These are phyloP conservation scores for Fregetta grallaria DNA, from an alignment of 2,113 vertebrate genomes.

Conservation along the genomic window DNA sequence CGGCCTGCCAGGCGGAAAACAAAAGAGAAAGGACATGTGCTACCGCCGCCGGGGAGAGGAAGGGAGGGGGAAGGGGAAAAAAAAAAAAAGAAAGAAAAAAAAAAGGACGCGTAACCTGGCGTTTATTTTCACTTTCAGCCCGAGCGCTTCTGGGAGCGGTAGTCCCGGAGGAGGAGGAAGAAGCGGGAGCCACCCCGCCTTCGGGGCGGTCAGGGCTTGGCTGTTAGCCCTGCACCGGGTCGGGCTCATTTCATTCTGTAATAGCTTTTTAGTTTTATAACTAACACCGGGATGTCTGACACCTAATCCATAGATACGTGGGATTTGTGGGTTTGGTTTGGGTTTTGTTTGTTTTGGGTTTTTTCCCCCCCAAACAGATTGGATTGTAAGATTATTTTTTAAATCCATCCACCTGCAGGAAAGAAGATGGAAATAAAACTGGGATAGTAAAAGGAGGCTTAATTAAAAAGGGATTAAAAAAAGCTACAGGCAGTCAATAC, in stretches of 20 bases:
- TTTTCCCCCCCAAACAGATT: background rate
- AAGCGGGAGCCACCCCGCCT: background rate
- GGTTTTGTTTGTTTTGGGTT: background rate
- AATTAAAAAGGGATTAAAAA: background rate
- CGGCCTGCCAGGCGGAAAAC: slow-evolving; percentile 37
- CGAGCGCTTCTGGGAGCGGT: slow-evolving; percentile 61
- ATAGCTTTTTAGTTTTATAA: accelerated
- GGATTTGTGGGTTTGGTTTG: background rate
- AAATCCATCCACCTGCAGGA: background rate
- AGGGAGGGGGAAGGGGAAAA: background rate
- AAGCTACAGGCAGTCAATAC: background rate
- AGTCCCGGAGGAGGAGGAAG: slow-evolving; percentile 28
- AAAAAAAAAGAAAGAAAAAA: no score
- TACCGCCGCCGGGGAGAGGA: background rate
- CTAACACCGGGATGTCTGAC: background rate
- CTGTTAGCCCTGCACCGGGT: background rate
- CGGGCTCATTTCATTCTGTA: accelerated
- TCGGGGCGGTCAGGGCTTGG: background rate
- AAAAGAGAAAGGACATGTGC: slow-evolving; percentile 60
- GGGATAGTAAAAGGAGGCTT: background rate
- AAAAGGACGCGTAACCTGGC: background rate
- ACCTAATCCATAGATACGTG: background rate
- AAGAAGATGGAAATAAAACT: background rate
- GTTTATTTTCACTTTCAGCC: slow-evolving; percentile 68
- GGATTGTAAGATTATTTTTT: background rate